Base-by-base conservation (phyloP, 2,888 invertebrate species). In the Brachyopa scutellaris region DNA sequence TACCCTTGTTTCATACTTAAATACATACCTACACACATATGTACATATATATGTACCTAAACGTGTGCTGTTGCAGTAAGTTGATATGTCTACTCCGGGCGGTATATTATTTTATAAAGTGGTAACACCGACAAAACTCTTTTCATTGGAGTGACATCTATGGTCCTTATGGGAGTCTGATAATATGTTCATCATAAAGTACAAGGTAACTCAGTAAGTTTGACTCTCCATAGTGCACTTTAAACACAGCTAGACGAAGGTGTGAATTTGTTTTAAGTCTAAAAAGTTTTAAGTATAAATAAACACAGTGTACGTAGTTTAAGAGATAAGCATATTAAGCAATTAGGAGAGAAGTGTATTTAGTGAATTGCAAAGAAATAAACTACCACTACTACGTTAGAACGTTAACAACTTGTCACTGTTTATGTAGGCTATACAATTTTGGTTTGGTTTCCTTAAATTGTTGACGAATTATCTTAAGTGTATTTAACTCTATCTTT, bases 141-240 rank as follows among this genome's bases (percentile, higher is more conserved):
- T 62, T 74, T 69, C 55, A 47, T 29, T 2, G 21, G 62, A 76
- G 53, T 80, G 80, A 64, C 62, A 42, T 74, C 36, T 51, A 80
- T 74, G 69, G 76, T 64, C 49, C 80, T 80, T 80, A 57, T 15
- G 69, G 74, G 69, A 74, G 62, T 76, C 80, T 76, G 80, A 67
- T 69, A 69, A 51, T 21, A 57, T 62, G 57, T 74, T 62, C 67
- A 74, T 79, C 13, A 36, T 15, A 29, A 23, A 26, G 33, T 31
- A 57, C 40, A 74, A 61, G 53, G 51, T 53, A 23, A 61, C 55
- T 38, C 17, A 42, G 40, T 57, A 40, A 64, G 57, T 57, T 29
- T 19, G 33, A 26, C 21, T 78, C 73, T n/a, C 69, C n/a, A 23
- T 23, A 33, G 62, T 42, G 49, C 70, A 70, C 23, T 62, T 62